These are phyloP conservation scores for Anas bahamensis DNA, from an alignment of 2,797 vertebrate species.

Conservation along the genomic window DNA sequence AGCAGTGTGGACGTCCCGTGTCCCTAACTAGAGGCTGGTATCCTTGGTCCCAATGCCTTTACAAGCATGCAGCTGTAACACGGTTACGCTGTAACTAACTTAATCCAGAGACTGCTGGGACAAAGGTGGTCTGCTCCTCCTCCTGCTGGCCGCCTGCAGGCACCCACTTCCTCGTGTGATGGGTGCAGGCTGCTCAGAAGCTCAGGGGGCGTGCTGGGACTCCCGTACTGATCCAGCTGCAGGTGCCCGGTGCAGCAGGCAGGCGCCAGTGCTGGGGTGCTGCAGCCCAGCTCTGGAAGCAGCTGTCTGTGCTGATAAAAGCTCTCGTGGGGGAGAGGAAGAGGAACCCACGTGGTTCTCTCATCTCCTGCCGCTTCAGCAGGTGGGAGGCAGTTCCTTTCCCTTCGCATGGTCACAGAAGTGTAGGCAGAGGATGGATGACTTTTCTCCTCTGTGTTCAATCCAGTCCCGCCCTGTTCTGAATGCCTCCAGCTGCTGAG, in stretches of 20 bases:
- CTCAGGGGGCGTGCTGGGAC: neutral
- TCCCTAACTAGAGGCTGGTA: neutral
- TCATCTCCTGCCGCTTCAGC: neutral
- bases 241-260: neutral
- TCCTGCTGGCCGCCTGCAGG: neutral
- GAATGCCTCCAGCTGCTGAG: neutral
- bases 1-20: neutral
- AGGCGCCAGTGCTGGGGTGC: neutral
- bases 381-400: neutral
- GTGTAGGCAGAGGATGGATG: neutral
- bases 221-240: neutral
- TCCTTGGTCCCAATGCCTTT: neutral
- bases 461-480: neutral
- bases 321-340: neutral
- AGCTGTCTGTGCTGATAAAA: neutral
- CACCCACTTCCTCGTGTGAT: neutral
- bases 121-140: accelerated
- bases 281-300: neutral
- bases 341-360: neutral
- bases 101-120: no score
- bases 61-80: neutral
- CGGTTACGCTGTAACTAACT: accelerated
- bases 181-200: neutral
- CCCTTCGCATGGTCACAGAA: neutral
- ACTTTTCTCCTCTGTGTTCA: neutral